Evolutionary conservation across 2,888 invertebrate species (phyloP).

Genomic region (Brachylomia viminalis): DNA sequence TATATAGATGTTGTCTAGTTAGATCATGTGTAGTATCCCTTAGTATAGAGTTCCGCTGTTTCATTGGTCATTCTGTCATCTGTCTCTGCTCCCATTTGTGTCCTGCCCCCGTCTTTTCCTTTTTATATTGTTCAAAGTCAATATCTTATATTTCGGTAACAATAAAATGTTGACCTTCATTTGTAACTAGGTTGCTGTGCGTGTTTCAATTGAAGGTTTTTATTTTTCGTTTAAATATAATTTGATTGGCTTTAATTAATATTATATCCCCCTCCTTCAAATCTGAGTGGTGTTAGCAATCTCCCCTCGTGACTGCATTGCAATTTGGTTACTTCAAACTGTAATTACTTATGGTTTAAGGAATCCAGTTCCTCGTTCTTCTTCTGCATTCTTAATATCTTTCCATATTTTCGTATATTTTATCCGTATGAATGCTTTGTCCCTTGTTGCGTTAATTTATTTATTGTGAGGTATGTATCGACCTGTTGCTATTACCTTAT

Average conservation of each 20-base stretch:
- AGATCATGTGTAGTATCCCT: conserved; percentile 71
- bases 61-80: conserved; percentile 68
- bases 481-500: conserved; percentile 54
- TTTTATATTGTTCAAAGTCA: conserved; percentile 77
- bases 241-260: conserved; percentile 75
- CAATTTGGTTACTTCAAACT: conserved; percentile 90
- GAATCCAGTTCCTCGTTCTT: conserved; percentile 89
- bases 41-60: conserved; percentile 68
- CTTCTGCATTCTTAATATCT: conserved; percentile 80
- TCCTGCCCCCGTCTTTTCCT: conserved; percentile 65
- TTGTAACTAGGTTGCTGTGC: conserved; percentile 70
- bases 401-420: conserved; percentile 62
- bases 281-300: conserved; percentile 87
- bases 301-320: conserved; percentile 91
- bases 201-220: conserved; percentile 82
- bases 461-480: conserved; percentile 72
- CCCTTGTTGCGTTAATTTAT: conserved; percentile 67
- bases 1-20: conserved; percentile 69
- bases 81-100: conserved; percentile 67
- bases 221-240: conserved; percentile 73
- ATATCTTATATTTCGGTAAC: conserved; percentile 69
- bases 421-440: conserved; percentile 70
- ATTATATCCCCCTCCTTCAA: conserved; percentile 69
- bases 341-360: conserved; percentile 90
- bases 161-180: conserved; percentile 80